A percentile compares a stretch with the other conserved stretches of the same genome.
phyloP scores from a whole-genome alignment of 2,888 invertebrate species.

The Eulithis testata region DNA sequence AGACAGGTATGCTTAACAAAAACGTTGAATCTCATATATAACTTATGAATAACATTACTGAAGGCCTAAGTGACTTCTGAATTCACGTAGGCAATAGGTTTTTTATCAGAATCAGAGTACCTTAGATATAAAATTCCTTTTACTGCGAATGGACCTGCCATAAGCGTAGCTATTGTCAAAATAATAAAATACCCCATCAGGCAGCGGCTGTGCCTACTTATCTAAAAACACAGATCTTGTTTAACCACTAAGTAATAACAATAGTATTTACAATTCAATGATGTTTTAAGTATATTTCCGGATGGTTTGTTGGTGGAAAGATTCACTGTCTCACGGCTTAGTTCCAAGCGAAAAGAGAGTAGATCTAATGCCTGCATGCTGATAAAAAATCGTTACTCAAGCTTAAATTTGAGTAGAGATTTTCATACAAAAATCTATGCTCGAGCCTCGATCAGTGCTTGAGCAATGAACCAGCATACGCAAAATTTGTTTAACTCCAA shows the following conservation, averaged over 20 bases:
- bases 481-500: too few relatives aligned
- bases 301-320: slow-evolving; percentile 21
- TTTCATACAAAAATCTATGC: too few relatives aligned
- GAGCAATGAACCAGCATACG: too few relatives aligned
- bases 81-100: slow-evolving; percentile 10
- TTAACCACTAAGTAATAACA: slow-evolving; percentile 68
- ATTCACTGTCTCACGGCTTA: slow-evolving; percentile 3
- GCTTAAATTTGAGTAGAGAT: too few relatives aligned
- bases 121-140: slow-evolving; percentile 26
- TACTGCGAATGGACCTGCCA: slow-evolving; percentile 60
- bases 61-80: slow-evolving; percentile 6
- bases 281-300: slow-evolving; percentile 36
- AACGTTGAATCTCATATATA: neutral
- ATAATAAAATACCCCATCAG: slow-evolving; percentile 53
- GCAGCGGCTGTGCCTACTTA: slow-evolving; percentile 57
- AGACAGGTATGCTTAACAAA: neutral
- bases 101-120: slow-evolving; percentile 28
- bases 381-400: too few relatives aligned
- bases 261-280: slow-evolving; percentile 71
- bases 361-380: too few relatives aligned
- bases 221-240: slow-evolving; percentile 71
- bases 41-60: neutral
- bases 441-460: too few relatives aligned
- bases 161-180: slow-evolving; percentile 60
- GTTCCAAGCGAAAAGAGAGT: too few relatives aligned